Percentiles rank a stretch among this genome's conserved stretches.
phyloP scores from a whole-genome alignment of 2,113 vertebrate genomes.

The Alligator sinensis region DNA sequence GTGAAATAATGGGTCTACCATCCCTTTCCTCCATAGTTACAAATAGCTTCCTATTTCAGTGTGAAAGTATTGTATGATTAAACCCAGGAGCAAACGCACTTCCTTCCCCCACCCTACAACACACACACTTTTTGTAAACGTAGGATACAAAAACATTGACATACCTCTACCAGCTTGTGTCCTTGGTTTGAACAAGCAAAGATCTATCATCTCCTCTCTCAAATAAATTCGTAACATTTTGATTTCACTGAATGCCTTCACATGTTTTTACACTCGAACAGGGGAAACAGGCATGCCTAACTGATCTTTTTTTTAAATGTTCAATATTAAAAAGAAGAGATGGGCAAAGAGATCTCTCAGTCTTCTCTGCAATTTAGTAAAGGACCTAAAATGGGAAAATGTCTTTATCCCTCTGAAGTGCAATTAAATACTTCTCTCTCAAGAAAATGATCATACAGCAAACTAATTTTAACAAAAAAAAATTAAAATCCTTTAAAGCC shows the following conservation, averaged over 20 bases:
- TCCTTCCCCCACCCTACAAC: not conserved
- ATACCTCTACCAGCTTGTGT: not conserved
- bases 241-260: not conserved
- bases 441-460: not conserved
- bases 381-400: not conserved
- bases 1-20: not conserved
- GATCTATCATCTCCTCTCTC: not conserved
- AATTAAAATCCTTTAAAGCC: not conserved
- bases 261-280: not conserved
- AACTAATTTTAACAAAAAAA: not conserved
- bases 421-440: not conserved
- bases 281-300: not conserved
- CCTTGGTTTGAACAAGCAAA: not conserved
- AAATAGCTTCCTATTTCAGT: not conserved
- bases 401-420: not conserved
- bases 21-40: not conserved
- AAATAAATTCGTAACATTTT: not conserved
- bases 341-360: not conserved
- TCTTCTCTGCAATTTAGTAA: not conserved
- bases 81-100: not conserved
- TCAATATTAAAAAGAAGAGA: not conserved
- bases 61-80: not conserved
- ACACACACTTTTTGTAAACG: fast-evolving
- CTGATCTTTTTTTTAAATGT: not conserved
- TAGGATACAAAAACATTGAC: not conserved